A percentile compares a stretch with the other conserved stretches of the same genome.
Evolutionary conservation across 2,113 vertebrate species (phyloP).

Genomic region (Zootoca vivipara): DNA sequence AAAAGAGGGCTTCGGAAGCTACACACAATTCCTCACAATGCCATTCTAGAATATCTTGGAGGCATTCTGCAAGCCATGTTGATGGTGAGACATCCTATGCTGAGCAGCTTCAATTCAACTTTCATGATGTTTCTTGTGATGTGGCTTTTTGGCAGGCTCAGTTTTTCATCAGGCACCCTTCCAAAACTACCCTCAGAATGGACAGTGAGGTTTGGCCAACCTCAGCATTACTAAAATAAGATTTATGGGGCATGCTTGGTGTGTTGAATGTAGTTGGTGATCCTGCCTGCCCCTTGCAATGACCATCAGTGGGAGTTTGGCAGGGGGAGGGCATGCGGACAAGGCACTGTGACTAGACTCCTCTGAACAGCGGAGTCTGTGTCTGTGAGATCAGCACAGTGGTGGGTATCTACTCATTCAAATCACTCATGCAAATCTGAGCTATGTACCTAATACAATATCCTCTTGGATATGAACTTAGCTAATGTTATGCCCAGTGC

Average conservation of each 20-base stretch:
- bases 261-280: not conserved
- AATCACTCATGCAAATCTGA: not conserved
- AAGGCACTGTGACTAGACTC: not conserved
- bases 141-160: not conserved
- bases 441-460: not conserved
- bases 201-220: not conserved
- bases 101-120: not conserved
- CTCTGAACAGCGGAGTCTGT: not conserved
- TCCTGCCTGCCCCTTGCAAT: not conserved
- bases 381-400: not conserved
- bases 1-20: not conserved
- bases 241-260: not conserved
- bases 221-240: not conserved
- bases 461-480: not conserved
- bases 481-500: not conserved
- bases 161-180: too few relatives aligned
- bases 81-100: not conserved
- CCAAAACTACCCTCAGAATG: not conserved
- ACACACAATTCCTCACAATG: not conserved
- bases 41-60: constrained; percentile 13
- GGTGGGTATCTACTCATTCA: not conserved
- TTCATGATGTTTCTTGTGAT: not conserved
- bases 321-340: not conserved
- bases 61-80: not conserved
- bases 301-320: not conserved